Evolutionary conservation across 2,113 vertebrate genomes (phyloP), one percentile per base, ranked within the genome.

Genomic region (Eudyptes chrysolophus): DNA sequence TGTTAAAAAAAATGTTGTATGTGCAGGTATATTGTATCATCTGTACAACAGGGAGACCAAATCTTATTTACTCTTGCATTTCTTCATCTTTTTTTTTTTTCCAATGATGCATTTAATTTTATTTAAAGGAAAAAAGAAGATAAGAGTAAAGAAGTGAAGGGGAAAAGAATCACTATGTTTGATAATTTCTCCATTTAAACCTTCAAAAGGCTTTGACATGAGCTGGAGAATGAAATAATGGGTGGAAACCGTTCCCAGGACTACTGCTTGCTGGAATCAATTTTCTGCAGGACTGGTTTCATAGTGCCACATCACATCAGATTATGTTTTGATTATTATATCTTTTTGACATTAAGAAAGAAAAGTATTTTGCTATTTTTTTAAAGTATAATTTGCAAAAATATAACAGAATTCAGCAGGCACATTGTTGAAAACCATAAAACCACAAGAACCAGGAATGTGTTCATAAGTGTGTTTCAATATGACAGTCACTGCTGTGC

Each of bases 251-350:
- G 15, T 94, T 94, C 49, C 62, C 58, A 85, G 75, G 57, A 91
- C 94, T 89, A 87, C 81, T 87, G 16, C 90, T 92, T 94, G 69
- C 72, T 92, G 86, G 84, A 95, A 95, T 87, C 61, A 89, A 58
- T 97, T 97, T 97, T 95, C 72, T 89, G 61, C 64, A 95, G 91
- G 84, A 55, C 52, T 95, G 77, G 30, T 84, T 96, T 95, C 40
- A 42, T 65, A 79, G 80, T 78, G 80, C 46, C 77, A 89, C 25
- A 75, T 90, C 89, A 87, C 57, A 62, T 91, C 84, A 97, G 83
- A 82, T 94, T 95, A 87, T 4, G 30, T 85, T 89, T 89, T 96
- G 61, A 91, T 94, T 89, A 60, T 77, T 69, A 9, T 94, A 80
- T 92, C 54, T 91, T 96, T 89, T 24, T 10, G 27, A 85, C 81